Percentiles rank a stretch among this genome's conserved stretches.
phyloP scores from a whole-genome alignment of 35 echinoderm and acorn worm species.

The Nesometra sesokonis region DNA sequence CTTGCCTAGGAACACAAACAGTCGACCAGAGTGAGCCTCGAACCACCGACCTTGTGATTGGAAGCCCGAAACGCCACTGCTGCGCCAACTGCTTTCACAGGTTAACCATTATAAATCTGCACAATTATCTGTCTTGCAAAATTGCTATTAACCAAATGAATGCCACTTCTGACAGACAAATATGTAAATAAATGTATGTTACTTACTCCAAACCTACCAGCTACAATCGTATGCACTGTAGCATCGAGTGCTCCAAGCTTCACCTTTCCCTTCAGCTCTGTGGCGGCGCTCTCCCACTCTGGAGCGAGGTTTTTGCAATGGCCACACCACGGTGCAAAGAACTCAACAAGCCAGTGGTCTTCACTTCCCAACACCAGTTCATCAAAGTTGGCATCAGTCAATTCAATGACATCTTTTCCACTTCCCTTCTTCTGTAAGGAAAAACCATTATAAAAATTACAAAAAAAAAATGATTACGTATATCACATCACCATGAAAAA shows the following conservation, averaged over 20 bases:
- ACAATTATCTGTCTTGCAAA: too few species aligned
- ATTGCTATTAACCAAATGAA: too few species aligned
- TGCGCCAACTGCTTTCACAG: too few species aligned
- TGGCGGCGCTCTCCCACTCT: constrained; percentile 72
- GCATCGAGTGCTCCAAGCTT: constrained; percentile 90
- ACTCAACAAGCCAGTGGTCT: constrained; percentile 81
- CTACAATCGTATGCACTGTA: constrained; percentile 58
- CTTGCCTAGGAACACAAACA: too few species aligned
- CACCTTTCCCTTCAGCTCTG: constrained; percentile 72
- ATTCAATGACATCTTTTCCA: constrained; percentile 40
- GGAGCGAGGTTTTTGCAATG: constrained; percentile 80
- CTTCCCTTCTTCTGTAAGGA: not conserved
- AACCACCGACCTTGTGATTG: too few species aligned
- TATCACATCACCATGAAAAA: too few species aligned
- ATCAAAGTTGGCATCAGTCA: constrained; percentile 94
- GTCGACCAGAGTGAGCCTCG: too few species aligned
- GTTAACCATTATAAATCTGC: too few species aligned
- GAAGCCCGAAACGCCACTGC: too few species aligned
- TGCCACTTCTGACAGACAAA: too few species aligned
- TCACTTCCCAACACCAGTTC: constrained; percentile 52
- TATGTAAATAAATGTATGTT: too few species aligned
- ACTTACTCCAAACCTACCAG: constrained; percentile 56
- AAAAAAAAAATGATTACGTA: not conserved
- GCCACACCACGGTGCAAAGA: constrained; percentile 99
- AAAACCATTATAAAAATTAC: not conserved